A percentile compares a stretch with the other conserved stretches of the same genome.
These are phyloP conservation scores for Melinopterus prodromus DNA, from an alignment of 2,888 invertebrate genomes.

Conservation along the genomic window DNA sequence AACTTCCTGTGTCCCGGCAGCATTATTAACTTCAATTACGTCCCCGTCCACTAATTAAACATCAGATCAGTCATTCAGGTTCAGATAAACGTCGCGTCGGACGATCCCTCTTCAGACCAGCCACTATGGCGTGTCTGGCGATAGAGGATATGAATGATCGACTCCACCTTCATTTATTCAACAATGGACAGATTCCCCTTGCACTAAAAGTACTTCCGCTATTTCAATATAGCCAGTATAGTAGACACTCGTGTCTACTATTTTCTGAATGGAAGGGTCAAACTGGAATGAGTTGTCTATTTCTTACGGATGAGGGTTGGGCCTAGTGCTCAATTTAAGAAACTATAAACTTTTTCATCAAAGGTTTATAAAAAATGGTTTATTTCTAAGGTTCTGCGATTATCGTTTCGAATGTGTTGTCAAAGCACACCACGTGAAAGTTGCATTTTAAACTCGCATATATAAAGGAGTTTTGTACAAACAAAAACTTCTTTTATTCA, in stretches of 20 bases:
- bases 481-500: too few relatives aligned
- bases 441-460: too few relatives aligned
- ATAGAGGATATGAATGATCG: neutral
- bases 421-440: too few relatives aligned
- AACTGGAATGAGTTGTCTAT: neutral
- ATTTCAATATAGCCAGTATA: too few relatives aligned
- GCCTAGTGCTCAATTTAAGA: too few relatives aligned
- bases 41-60: neutral
- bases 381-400: too few relatives aligned
- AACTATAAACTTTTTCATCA: too few relatives aligned
- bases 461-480: too few relatives aligned
- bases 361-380: too few relatives aligned
- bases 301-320: neutral
- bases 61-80: neutral
- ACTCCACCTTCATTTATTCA: neutral
- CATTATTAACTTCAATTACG: slow-evolving; percentile 4
- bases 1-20: neutral
- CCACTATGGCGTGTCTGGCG: neutral
- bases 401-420: too few relatives aligned
- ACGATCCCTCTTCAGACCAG: neutral
- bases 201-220: neutral
- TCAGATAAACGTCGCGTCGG: neutral
- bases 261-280: neutral
- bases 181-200: slow-evolving; percentile 4
- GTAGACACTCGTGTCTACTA: neutral